A percentile compares a stretch with the other conserved stretches of the same genome.
phyloP scores from a whole-genome alignment of 2,888 invertebrate genomes.

The Endotricha flammealis region DNA sequence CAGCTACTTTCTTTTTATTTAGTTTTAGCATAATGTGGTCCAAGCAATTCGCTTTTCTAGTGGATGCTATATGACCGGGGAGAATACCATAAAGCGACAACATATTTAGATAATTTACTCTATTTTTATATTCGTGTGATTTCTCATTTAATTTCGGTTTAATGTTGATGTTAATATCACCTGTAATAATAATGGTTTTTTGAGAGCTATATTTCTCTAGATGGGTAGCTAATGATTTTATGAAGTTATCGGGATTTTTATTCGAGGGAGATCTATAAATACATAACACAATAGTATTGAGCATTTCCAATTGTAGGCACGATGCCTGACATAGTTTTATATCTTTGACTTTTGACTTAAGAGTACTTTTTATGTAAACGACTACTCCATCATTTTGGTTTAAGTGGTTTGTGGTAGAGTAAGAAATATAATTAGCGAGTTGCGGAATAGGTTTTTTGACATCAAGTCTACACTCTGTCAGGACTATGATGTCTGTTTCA shows the following conservation, averaged over 20 bases:
- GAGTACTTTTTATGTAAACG: conserved; percentile 12
- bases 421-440: conserved; percentile 13
- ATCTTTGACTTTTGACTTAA: conserved; percentile 10
- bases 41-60: conserved; percentile 20
- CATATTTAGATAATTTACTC: conserved; percentile 18
- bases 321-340: conserved; percentile 14
- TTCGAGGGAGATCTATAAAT: conserved; percentile 25
- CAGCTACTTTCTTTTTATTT: neutral
- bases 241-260: conserved; percentile 17
- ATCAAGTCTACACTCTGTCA: conserved; percentile 2
- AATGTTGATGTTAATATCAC: conserved; percentile 27
- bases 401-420: conserved; percentile 6
- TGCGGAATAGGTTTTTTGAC: conserved; percentile 15
- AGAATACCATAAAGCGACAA: conserved; percentile 19
- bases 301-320: conserved; percentile 16
- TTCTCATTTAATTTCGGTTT: conserved; percentile 11
- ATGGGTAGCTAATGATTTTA: conserved; percentile 17
- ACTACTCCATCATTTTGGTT: conserved; percentile 21
- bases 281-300: conserved; percentile 14
- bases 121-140: conserved; percentile 19
- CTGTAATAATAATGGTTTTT: conserved; percentile 20
- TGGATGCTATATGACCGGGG: conserved; percentile 22
- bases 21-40: conserved; percentile 21
- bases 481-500: neutral
- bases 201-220: conserved; percentile 11